A percentile compares a stretch with the other conserved stretches of the same genome.
Conservation (phyloP, 2,113 vertebrate species). For the Seriola quinqueradiata region DNA sequence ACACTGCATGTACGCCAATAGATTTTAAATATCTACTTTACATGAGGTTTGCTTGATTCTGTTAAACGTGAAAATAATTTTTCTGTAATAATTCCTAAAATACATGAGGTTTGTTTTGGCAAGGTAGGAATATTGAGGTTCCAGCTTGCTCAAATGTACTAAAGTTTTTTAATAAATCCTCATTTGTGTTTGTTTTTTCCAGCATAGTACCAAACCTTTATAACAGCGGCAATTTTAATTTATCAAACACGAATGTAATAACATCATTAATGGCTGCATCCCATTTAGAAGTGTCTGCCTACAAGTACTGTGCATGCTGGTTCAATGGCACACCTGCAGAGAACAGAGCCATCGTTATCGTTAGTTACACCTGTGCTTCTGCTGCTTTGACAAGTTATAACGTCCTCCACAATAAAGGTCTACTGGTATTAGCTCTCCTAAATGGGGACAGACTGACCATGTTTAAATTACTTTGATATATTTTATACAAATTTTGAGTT, state of each 20-base stretch:
- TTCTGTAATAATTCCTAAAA: constrained; percentile 15
- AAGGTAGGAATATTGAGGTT: background rate
- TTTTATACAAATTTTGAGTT: background rate
- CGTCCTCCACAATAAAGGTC: background rate
- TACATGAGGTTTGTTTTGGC: background rate
- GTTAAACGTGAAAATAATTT: background rate
- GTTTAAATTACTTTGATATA: background rate
- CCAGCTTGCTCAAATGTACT: constrained; percentile 2
- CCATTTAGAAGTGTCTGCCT: background rate
- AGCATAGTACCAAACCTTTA: background rate
- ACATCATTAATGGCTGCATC: background rate
- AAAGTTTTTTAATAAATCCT: background rate
- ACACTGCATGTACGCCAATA: constrained; percentile 13
- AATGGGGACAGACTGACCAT: background rate
- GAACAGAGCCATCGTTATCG: background rate
- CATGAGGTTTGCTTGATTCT: constrained; percentile 35
- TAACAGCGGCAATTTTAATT: constrained; percentile 21
- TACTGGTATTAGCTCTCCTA: background rate
- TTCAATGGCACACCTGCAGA: background rate
- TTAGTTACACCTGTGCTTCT: constrained; percentile 3
- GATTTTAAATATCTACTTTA: constrained; percentile 12
- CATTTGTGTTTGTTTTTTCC: background rate
- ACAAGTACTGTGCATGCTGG: background rate
- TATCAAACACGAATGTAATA: constrained; percentile 1
- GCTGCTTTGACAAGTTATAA: constrained; percentile 14